Evolutionary conservation across 2,113 vertebrate species (phyloP), one percentile per base, ranked within the genome.

Genomic region (Melierax canorus): DNA sequence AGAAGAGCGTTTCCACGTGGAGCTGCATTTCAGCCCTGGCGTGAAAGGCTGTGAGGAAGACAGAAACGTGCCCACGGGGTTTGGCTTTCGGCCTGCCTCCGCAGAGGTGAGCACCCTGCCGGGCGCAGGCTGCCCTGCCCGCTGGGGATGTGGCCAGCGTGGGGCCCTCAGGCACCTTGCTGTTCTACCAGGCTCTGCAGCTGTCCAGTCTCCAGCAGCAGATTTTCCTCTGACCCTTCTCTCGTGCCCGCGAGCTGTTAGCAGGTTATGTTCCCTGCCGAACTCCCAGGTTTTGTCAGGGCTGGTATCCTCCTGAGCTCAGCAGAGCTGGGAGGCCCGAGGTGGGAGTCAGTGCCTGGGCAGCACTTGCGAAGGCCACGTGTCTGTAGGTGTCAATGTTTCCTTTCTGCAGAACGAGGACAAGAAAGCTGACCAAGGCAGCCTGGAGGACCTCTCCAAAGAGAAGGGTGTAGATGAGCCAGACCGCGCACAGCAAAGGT

Each of bases 11-110:
- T 99, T 99, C 97, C 99, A 99, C 0, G 99, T 99, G 50, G 99
- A 99, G 97, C 98, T 99, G 69, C 99, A 99, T 95, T 99, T 99
- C 98, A 99, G 99, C 90, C 99, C 99, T 0, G 99, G 99, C 0
- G 99, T 99, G 46, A 99, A 99, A 96, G 99, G 99, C 27, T 98
- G 99, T 0, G 99, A 99, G 86, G 99, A 99, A 86, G 99, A 99
- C 84, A 98, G 99, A 94, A 99, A 98, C 5, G 99, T 98, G 9
- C 99, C 99, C 2, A 97, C 99, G 2, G 99, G 99, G 34, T 99
- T 98, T 56, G 99, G 99, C 66, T 99, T 99, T 92, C 99, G 99
- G 6, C 99, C 99, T 0, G 99, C 99, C 10, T 99, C 99, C 2
- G 98, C 99, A 13, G 99, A 99, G 98, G 99, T 99, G 72, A 97